Conservation (phyloP, 2,797 vertebrate species). For the Eremophila alpestris region DNA sequence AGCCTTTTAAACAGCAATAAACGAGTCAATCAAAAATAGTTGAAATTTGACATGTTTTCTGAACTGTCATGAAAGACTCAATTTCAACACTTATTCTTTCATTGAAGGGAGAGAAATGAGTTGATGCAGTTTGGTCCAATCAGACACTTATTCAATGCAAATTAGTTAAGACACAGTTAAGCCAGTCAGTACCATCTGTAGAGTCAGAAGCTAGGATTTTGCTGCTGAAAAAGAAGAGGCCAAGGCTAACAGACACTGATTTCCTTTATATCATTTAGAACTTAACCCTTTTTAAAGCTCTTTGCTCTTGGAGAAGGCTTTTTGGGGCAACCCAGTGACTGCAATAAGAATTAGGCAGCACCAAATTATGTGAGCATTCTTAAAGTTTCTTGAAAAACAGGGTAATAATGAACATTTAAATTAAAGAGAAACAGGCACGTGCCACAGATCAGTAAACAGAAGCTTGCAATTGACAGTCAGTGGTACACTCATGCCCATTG, state of each 20-base stretch:
- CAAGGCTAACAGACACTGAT: not conserved
- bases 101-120: not conserved
- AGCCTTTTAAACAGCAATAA: slow-evolving; percentile 13
- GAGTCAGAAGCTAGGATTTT: not conserved
- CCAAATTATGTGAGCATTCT: not conserved
- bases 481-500: not conserved
- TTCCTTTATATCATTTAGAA: not conserved
- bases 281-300: not conserved
- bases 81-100: not conserved
- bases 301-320: not conserved
- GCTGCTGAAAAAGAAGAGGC: not conserved
- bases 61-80: not conserved
- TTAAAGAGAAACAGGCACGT: not conserved
- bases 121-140: not conserved
- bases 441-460: not conserved
- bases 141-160: not conserved
- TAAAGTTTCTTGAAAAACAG: not conserved
- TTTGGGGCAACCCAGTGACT: not conserved
- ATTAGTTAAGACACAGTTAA: not conserved
- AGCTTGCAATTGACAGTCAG: not conserved
- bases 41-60: not conserved
- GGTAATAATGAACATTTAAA: not conserved
- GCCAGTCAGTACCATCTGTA: not conserved
- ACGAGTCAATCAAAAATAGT: slow-evolving; percentile 10
- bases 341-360: not conserved